phyloP scores from a whole-genome alignment of 2,797 vertebrate species.

The Macropus fuliginosus region DNA sequence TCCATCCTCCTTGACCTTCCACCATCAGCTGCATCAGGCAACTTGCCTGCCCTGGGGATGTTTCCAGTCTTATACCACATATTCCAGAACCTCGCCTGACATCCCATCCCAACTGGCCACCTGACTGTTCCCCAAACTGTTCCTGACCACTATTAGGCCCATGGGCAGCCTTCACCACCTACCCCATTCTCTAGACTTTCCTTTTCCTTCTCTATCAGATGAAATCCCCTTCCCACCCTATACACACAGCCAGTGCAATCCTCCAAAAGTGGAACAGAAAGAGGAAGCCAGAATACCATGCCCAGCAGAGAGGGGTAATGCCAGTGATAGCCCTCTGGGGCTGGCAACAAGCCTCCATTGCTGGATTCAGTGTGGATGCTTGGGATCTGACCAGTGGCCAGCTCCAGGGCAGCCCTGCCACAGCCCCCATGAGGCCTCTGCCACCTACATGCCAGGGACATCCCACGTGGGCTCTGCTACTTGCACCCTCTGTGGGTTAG shows the following conservation, averaged over 20 bases:
- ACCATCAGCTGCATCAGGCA: background rate
- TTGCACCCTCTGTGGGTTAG: background rate
- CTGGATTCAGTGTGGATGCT: background rate
- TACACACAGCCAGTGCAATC: accelerated
- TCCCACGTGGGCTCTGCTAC: background rate
- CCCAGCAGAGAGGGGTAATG: background rate
- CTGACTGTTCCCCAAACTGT: background rate
- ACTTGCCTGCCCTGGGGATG: background rate
- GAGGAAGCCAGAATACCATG: background rate
- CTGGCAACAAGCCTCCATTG: background rate
- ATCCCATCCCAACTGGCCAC: background rate
- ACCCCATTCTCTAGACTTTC: background rate
- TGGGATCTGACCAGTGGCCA: background rate
- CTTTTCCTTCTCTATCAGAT: no score
- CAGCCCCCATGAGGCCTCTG: background rate
- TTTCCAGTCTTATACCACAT: background rate
- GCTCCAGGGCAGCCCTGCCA: background rate
- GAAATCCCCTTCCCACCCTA: background rate
- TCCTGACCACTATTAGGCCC: no score
- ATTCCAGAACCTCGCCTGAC: background rate
- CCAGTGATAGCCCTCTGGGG: background rate
- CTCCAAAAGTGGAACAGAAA: background rate
- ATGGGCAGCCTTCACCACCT: background rate
- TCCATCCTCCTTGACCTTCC: background rate
- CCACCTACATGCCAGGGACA: background rate